A percentile compares a stretch with the other conserved stretches of the same genome.
phyloP scores from a whole-genome alignment of 1,140 invertebrate species.

The Camponotus pennsylvanicus region DNA sequence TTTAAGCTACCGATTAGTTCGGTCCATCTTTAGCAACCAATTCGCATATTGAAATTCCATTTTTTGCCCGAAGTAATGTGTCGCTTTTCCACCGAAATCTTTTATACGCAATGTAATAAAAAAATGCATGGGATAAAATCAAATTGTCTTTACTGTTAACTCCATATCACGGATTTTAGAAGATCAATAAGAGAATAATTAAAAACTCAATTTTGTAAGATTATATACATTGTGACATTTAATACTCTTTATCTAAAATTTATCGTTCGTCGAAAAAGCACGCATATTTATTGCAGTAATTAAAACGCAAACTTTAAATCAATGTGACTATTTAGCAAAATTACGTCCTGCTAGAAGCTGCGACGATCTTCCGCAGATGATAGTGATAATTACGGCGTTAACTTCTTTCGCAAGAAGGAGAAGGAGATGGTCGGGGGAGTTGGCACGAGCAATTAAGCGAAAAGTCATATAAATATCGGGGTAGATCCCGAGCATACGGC shows the following conservation, averaged over 20 bases:
- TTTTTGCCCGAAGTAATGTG: not conserved
- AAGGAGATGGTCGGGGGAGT: slow-evolving; percentile 33
- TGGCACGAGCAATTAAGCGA: slow-evolving; percentile 77
- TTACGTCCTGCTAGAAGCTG: slow-evolving; percentile 48
- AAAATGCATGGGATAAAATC: not conserved
- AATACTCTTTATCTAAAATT: not conserved
- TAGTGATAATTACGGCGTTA: slow-evolving; percentile 76
- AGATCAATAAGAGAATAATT: not conserved
- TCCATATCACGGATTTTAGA: not conserved
- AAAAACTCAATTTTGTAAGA: not conserved
- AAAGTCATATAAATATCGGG: slow-evolving; percentile 78
- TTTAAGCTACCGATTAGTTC: slow-evolving; percentile 45
- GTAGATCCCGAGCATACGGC: slow-evolving; percentile 61
- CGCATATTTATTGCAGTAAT: slow-evolving; percentile 27
- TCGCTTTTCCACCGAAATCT: not conserved
- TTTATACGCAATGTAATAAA: not conserved
- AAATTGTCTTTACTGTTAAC: not conserved
- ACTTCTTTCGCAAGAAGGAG: slow-evolving; percentile 70
- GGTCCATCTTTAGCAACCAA: slow-evolving; percentile 21
- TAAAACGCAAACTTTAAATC: slow-evolving; percentile 58
- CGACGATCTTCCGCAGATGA: slow-evolving; percentile 70
- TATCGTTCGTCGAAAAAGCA: not conserved
- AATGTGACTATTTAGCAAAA: slow-evolving; percentile 53
- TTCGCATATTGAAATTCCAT: slow-evolving; percentile 9
- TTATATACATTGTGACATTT: not conserved